These are phyloP conservation scores for Drosophila nigricruria DNA, from an alignment of 2,888 invertebrate genomes.

Conservation along the genomic window DNA sequence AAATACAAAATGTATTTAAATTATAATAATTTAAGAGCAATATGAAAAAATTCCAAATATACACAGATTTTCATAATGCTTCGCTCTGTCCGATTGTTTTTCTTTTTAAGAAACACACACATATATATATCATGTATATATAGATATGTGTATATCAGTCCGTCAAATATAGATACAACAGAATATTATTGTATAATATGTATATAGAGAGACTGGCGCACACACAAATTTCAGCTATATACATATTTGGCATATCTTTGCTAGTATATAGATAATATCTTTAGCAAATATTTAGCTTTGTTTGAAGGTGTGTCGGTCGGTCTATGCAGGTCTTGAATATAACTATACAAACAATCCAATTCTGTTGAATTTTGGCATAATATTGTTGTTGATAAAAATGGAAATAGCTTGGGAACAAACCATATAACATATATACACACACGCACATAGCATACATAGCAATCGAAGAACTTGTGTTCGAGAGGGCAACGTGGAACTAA, in stretches of 20 bases:
- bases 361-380: conserved; percentile 43
- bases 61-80: conserved; percentile 9
- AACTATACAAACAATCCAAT: conserved; percentile 42
- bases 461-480: background rate
- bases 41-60: conserved; percentile 5
- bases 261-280: conserved; percentile 45
- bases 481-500: conserved; percentile 52
- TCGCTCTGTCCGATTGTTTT: conserved; percentile 11
- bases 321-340: conserved; percentile 37
- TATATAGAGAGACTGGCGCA: background rate
- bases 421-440: background rate
- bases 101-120: conserved; percentile 22
- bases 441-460: background rate
- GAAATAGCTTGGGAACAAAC: conserved; percentile 1
- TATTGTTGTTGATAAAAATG: conserved; percentile 47
- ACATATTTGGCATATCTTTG: conserved; percentile 15
- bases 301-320: conserved; percentile 42
- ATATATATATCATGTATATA: background rate
- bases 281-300: conserved; percentile 55
- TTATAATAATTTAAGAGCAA: background rate
- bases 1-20: background rate
- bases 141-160: conserved; percentile 22
- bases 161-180: conserved; percentile 61
- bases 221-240: conserved; percentile 14
- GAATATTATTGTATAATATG: conserved; percentile 39